Conservation (phyloP, 2,888 invertebrate genomes). For the Orthosia gothica region DNA sequence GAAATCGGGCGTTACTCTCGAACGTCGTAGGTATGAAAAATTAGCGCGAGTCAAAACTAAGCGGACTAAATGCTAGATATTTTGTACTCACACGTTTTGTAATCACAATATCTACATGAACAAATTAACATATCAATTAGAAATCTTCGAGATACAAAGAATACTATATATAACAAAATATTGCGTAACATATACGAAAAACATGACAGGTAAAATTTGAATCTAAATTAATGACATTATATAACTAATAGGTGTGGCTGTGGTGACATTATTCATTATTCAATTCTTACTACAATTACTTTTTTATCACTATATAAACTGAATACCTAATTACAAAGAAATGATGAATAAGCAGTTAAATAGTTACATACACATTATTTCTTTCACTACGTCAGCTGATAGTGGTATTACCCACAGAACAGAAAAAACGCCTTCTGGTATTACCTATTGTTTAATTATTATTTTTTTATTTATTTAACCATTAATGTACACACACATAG, state of each 20-base stretch:
- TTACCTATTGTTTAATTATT: no score
- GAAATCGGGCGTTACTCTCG: no score
- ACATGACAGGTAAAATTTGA: background rate
- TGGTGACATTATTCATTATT: constrained; percentile 24
- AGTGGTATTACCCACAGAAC: constrained; percentile 20
- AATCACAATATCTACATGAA: background rate
- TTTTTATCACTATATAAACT: constrained; percentile 19
- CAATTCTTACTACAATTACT: constrained; percentile 7
- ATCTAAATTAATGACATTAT: background rate
- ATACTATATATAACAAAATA: background rate
- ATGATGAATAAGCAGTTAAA: constrained; percentile 36
- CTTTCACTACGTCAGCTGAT: constrained; percentile 50
- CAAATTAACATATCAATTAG: constrained; percentile 19
- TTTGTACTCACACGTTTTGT: no score
- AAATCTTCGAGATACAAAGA: background rate
- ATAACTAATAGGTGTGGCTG: constrained; percentile 13
- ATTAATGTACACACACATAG: no score
- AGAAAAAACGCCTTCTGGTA: no score
- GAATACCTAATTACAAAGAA: constrained; percentile 29
- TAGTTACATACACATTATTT: constrained; percentile 41
- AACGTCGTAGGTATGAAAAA: no score
- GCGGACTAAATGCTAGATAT: no score
- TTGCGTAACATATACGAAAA: constrained; percentile 16
- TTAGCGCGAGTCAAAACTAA: no score
- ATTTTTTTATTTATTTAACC: no score